Evolutionary conservation across 2,888 invertebrate species (phyloP).

Genomic region (Frankliniella fusca): DNA sequence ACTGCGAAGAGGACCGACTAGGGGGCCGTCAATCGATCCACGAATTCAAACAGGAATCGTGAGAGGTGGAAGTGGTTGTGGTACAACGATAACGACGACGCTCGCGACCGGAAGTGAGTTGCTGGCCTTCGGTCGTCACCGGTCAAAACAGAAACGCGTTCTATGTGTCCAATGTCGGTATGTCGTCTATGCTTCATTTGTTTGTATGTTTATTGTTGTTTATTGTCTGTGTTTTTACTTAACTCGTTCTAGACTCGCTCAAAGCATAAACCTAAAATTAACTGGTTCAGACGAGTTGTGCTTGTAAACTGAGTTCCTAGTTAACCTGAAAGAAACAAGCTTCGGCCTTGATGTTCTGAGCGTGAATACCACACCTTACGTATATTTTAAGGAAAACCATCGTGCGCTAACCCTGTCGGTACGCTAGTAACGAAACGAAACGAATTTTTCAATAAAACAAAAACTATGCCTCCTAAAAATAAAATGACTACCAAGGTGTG

Average conservation of each 20-base stretch:
- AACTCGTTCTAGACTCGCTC: too few relatives aligned
- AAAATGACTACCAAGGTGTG: constrained; percentile 1
- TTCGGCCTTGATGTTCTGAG: too few relatives aligned
- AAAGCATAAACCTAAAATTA: too few relatives aligned
- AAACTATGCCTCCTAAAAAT: not conserved
- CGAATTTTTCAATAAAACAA: not conserved
- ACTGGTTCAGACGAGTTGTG: too few relatives aligned
- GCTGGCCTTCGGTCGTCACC: not conserved
- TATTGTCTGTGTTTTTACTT: too few relatives aligned
- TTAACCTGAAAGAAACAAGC: too few relatives aligned
- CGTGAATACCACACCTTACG: too few relatives aligned
- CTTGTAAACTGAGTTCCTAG: too few relatives aligned
- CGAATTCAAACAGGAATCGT: not conserved
- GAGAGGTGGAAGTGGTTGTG: not conserved
- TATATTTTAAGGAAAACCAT: too few relatives aligned
- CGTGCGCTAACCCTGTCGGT: too few relatives aligned
- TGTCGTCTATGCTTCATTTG: not conserved
- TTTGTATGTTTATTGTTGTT: not conserved
- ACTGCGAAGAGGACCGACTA: not conserved
- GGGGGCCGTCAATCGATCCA: not conserved
- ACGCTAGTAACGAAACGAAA: not conserved
- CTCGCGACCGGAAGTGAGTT: not conserved
- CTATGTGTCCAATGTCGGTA: not conserved
- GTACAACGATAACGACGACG: not conserved
- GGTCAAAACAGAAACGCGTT: not conserved